phyloP scores from a whole-genome alignment of 2,888 invertebrate species.

The Metopia argyrocephala region DNA sequence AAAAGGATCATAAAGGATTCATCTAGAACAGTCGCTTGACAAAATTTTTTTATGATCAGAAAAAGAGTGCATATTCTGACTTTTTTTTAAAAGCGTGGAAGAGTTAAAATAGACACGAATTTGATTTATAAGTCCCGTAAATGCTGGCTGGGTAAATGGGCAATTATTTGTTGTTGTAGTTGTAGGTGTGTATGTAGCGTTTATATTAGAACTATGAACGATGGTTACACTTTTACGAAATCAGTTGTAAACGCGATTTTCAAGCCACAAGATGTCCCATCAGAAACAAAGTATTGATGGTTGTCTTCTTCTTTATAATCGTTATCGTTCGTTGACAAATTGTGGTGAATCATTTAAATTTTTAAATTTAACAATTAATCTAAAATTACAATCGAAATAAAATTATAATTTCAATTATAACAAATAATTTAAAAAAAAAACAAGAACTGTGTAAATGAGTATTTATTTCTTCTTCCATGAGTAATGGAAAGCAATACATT shows the following conservation, averaged over 20 bases:
- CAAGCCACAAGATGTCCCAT: constrained; percentile 57
- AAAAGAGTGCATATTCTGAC: no score
- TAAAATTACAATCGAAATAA: background rate
- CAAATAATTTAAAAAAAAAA: no score
- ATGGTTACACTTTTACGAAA: constrained; percentile 34
- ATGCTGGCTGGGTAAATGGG: no score
- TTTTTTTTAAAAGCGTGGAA: no score
- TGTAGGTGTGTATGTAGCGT: background rate
- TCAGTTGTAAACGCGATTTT: constrained; percentile 63
- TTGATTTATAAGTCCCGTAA: no score
- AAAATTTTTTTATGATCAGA: no score
- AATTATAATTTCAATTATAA: constrained; percentile 17
- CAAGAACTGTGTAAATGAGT: background rate
- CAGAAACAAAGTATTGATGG: constrained; percentile 1
- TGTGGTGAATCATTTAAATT: constrained; percentile 46
- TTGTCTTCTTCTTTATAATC: constrained; percentile 4
- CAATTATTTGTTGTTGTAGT: constrained; percentile 8
- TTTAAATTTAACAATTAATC: constrained; percentile 27
- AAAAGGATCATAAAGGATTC: no score
- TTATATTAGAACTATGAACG: constrained; percentile 1
- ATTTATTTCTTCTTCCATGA: background rate
- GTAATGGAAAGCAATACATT: constrained; percentile 38
- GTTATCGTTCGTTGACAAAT: constrained; percentile 10
- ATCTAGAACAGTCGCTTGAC: no score
- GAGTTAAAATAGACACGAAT: no score